phyloP scores from a whole-genome alignment of 1,140 invertebrate species.

The Drosophila kohkoa region DNA sequence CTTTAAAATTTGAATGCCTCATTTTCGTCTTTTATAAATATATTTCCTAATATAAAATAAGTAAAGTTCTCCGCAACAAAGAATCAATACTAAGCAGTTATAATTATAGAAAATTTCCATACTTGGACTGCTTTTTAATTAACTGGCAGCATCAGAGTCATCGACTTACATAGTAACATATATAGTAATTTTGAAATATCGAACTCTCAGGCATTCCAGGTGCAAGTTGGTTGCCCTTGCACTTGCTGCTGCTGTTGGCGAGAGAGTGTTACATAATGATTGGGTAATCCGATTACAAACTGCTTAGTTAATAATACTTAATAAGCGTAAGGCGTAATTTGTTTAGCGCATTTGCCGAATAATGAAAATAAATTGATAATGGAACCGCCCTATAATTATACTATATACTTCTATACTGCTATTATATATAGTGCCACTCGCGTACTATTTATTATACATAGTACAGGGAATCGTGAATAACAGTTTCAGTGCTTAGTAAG shows the following conservation, averaged over 20 bases:
- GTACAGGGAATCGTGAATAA: constrained; percentile 9
- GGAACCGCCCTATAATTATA: constrained; percentile 6
- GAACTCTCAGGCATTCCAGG: not conserved
- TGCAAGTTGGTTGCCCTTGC: not conserved
- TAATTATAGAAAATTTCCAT: not conserved
- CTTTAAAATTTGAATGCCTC: too few relatives aligned
- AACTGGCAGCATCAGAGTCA: not conserved
- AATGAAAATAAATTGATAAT: constrained; percentile 32
- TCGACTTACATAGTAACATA: not conserved
- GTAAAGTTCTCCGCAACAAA: not conserved
- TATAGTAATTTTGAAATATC: not conserved
- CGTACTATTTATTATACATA: constrained; percentile 4
- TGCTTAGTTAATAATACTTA: constrained; percentile 10
- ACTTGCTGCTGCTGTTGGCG: not conserved
- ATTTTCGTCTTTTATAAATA: too few relatives aligned
- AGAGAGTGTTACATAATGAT: not conserved
- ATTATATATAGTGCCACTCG: too few relatives aligned
- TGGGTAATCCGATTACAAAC: constrained; percentile 1
- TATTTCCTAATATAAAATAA: too few relatives aligned
- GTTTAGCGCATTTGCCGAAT: constrained; percentile 17
- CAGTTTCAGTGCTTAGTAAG: constrained; percentile 28
- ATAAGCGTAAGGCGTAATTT: constrained; percentile 29
- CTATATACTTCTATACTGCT: not conserved
- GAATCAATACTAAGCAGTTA: not conserved
- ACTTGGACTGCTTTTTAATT: not conserved